Percentiles rank a stretch among this genome's conserved stretches.
These are phyloP conservation scores for Nipponia nippon DNA, from an alignment of 2,113 vertebrate genomes.

Conservation along the genomic window DNA sequence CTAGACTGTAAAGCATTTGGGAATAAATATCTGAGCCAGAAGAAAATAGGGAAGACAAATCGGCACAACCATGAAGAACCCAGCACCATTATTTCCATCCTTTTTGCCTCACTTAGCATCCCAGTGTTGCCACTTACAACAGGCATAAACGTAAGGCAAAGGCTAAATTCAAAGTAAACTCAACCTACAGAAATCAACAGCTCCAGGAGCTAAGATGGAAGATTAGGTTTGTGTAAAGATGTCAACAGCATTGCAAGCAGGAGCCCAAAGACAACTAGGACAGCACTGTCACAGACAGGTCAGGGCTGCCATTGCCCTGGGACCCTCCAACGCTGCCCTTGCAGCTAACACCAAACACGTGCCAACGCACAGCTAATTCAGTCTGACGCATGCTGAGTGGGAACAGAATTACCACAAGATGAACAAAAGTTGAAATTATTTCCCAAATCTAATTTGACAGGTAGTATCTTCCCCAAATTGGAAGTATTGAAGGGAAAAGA, in stretches of 20 bases:
- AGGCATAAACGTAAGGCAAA: rapidly evolving
- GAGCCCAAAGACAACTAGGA: not conserved
- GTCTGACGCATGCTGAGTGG: not conserved
- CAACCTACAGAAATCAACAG: not conserved
- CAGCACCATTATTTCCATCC: not conserved
- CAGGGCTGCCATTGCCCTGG: not conserved
- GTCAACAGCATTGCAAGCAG: not conserved
- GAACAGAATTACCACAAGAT: not conserved
- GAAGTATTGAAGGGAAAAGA: too few species aligned
- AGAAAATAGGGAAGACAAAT: not conserved
- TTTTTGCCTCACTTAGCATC: not conserved
- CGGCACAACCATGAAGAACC: not conserved
- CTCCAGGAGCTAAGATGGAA: not conserved
- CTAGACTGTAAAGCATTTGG: not conserved
- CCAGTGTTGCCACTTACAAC: not conserved
- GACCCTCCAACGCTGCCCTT: not conserved
- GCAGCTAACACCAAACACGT: not conserved
- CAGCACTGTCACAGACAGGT: not conserved
- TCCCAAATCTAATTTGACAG: not conserved
- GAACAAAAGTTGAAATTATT: not conserved
- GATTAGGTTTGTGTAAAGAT: not conserved
- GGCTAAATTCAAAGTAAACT: not conserved
- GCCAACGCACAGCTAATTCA: not conserved
- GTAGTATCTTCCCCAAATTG: not conserved
- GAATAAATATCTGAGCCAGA: not conserved